Evolutionary conservation across 2,797 vertebrate genomes (phyloP), one percentile per base, ranked within the genome.

Genomic region (Parauchenoglanis punctatus): DNA sequence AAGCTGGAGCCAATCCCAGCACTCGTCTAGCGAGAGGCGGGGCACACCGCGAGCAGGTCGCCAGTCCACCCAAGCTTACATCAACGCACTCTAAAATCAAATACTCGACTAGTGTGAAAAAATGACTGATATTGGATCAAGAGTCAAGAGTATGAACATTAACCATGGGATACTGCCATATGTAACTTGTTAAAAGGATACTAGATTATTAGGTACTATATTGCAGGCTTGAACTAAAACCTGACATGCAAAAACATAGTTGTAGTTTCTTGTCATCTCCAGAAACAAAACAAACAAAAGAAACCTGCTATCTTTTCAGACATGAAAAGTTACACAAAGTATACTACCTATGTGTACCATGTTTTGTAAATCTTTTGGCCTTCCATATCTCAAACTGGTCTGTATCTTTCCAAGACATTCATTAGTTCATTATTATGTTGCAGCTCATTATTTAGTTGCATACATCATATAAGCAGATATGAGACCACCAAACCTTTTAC

Each of bases 301-400:
- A 49, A n/a, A 7, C 0, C 4, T 23, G 8, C 18, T 7, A 7
- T 23, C 31, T 25, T 46, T 81, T 15, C 40, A 65, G 25, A 65
- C 25, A 65, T 12, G 18, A 54, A 77, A 20, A 56, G 7, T 31
- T 56, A 20, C 15, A 54, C 13, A 28, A 12, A 54, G 25, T 18
- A 7, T 7, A 80, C 28, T 18, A 54, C 78, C 40, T n/a, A 10
- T 25, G 1, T n/a, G 5, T 63, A 63, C 23, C 17, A 83, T 11
- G 20, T 68, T 56, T 35, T 23, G n/a, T 70, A 70, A 70, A 56
- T 54, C 15, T 59, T 59, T 75, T 85, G 58, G 82, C 82, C 31
- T 84, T 84, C 52, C 82, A 40, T 15, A 84, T 54, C 61, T 77
- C 67, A 59, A n/a, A 83, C 73, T 86, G 75, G 59, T 77, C 81